A percentile compares a stretch with the other conserved stretches of the same genome.
Evolutionary conservation across 2,113 vertebrate genomes (phyloP).

Genomic region (Vulpes vulpes): DNA sequence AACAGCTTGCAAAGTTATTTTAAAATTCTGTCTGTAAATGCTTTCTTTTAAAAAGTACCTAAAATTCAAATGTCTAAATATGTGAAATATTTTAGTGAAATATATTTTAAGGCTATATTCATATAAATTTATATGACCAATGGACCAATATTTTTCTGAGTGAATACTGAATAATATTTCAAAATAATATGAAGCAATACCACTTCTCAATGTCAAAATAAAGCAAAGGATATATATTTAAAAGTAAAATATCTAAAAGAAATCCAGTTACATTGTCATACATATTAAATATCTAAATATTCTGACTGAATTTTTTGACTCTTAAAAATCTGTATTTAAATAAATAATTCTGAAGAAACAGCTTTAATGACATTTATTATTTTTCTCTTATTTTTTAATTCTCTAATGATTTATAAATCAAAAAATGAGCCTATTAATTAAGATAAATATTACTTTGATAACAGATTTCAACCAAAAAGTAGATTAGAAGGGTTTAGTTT

Average conservation of each 20-base stretch:
- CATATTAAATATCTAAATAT: not conserved
- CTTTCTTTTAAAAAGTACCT: not conserved
- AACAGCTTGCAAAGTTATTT: not conserved
- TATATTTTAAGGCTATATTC: not conserved
- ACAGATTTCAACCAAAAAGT: not conserved
- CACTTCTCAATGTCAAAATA: not conserved
- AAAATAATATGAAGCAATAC: not conserved
- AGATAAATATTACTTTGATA: not conserved
- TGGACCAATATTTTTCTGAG: not conserved
- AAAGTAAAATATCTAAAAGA: not conserved
- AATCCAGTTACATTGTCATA: not conserved
- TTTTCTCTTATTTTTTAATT: slow-evolving; percentile 24
- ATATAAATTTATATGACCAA: not conserved
- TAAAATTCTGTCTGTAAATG: not conserved
- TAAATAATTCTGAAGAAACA: not conserved
- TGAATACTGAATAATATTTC: not conserved
- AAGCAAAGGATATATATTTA: not conserved
- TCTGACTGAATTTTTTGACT: not conserved
- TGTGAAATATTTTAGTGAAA: slow-evolving; percentile 14
- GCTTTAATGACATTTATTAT: not conserved
- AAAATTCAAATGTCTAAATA: slow-evolving; percentile 51
- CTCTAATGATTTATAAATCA: not conserved
- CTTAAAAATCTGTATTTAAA: not conserved
- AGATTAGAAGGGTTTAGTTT: not conserved
- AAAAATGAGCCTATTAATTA: not conserved